Evolutionary conservation across 2,113 vertebrate genomes (phyloP), one percentile per base, ranked within the genome.

Genomic region (Amphiprion percula): DNA sequence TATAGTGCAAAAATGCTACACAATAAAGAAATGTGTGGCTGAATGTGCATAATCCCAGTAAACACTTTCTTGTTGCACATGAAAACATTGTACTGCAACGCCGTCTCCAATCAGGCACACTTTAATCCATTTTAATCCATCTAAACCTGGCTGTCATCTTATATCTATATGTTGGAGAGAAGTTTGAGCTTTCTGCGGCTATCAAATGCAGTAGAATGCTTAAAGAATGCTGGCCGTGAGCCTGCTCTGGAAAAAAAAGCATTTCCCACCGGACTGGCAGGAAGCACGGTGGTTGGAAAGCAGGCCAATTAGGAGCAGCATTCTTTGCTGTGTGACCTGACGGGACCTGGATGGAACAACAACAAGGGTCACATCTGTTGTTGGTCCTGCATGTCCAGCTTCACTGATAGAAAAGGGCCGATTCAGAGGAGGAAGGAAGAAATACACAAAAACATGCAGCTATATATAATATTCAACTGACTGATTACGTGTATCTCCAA

Each of bases 241-340:
- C 53, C 64, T 54, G 24, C 28, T 68, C 64, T 23, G 58, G 58
- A 16, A 65, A 62, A 65, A 74, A 70, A 5, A 33, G 5, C 41
- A 56, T 66, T 46, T 74, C 74, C 79, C 69, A 71, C 11, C 3
- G 9, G 14, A 26, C 15, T 8, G 5, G 6, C 59, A 74, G 69
- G 74, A 79, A 79, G 70, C 49, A 23, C 4, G 1, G 65, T 49
- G 1, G 39, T 23, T 68, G 16, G 10, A 26, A 26, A 55, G 23
- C 56, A 12, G 26, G 68, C 62, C 64, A 61, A 63, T 62, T 39
- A 71, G 23, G 6, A 5, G 30, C 0, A 1, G 17, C 4, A 16
- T 74, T 7, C 41, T 66, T 14, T 56, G 19, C 68, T 53, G 12
- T 26, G 80, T 28, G 55, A 68, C 56, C 50, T 58, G 26, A 9